Conservation (phyloP, 2,113 vertebrate species). For the Microtus richardsoni region DNA sequence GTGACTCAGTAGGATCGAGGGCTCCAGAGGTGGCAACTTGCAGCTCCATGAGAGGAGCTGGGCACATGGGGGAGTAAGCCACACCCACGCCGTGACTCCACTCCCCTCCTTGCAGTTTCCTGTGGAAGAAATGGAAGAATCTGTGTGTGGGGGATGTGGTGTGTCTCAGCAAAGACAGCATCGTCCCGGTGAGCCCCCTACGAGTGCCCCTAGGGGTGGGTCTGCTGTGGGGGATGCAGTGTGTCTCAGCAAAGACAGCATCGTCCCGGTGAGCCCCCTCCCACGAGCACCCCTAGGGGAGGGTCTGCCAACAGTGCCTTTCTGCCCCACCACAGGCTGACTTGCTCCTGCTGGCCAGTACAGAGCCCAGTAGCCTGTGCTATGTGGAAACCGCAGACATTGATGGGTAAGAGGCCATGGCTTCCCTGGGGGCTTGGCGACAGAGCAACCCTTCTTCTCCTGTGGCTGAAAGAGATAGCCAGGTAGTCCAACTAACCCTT, state of each 20-base stretch:
- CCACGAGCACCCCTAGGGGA: background rate
- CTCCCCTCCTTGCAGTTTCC: constrained; percentile 86
- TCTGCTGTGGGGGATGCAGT: constrained; percentile 91
- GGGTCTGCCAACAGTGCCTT: too few relatives aligned
- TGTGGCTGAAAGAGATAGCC: rapidly evolving
- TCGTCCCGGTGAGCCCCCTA: constrained; percentile 90
- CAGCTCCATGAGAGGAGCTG: background rate
- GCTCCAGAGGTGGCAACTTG: too few relatives aligned
- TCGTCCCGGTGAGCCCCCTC: constrained; percentile 90
- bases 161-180: constrained; percentile 90
- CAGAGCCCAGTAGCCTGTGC: constrained; percentile 96
- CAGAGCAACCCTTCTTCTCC: background rate
- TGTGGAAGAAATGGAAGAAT: constrained; percentile 88
- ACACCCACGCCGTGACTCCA: rapidly evolving
- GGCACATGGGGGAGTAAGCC: rapidly evolving
- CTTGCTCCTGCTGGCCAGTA: constrained; percentile 93
- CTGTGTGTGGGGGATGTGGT: constrained; percentile 93
- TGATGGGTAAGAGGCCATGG: constrained; percentile 89
- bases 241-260: constrained; percentile 90
- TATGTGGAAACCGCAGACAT: constrained; percentile 96
- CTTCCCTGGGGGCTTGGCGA: rapidly evolving
- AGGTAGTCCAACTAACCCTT: background rate
- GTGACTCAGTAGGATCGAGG: too few relatives aligned
- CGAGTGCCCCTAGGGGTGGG: too few relatives aligned
- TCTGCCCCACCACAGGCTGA: constrained; percentile 85